These are phyloP conservation scores for Apogon hyalosoma DNA, from an alignment of 2,797 vertebrate species.

Conservation along the genomic window DNA sequence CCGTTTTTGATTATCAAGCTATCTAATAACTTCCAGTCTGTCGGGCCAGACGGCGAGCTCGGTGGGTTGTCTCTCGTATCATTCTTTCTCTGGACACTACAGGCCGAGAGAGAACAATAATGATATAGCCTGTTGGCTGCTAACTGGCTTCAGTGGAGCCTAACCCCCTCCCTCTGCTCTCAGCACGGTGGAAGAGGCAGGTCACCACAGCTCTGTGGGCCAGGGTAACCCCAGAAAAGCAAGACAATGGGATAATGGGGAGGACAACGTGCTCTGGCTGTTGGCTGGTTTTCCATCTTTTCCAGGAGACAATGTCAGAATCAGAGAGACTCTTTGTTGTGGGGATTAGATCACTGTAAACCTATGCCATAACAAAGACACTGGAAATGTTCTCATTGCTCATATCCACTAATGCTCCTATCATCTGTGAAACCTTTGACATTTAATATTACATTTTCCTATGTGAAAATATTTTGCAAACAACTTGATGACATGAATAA, in stretches of 20 bases:
- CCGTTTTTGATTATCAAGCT: conserved; percentile 56
- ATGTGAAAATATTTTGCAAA: conserved; percentile 17
- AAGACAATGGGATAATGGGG: conserved; percentile 71
- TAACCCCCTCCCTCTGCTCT: conserved; percentile 29
- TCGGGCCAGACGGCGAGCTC: conserved; percentile 44
- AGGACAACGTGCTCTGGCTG: conserved; percentile 66
- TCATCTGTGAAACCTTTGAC: conserved; percentile 18
- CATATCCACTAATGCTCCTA: background rate
- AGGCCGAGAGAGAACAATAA: conserved; percentile 56
- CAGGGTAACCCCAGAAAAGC: conserved; percentile 66
- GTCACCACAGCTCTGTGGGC: conserved; percentile 51
- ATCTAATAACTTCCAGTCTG: conserved; percentile 66
- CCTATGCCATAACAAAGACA: conserved; percentile 43
- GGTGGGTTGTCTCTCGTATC: conserved; percentile 33
- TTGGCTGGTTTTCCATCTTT: conserved; percentile 66
- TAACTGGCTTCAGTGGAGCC: conserved; percentile 29
- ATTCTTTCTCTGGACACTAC: conserved; percentile 34
- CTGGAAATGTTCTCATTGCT: conserved; percentile 48
- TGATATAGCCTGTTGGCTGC: conserved; percentile 43
- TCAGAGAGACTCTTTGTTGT: conserved; percentile 65
- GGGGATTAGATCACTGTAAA: conserved; percentile 68
- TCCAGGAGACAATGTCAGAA: conserved; percentile 64
- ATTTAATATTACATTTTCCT: conserved; percentile 1
- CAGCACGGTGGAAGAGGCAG: conserved; percentile 58
- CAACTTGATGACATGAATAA: background rate